Percentiles rank a stretch among this genome's conserved stretches.
These are phyloP conservation scores for Abscondita cerata DNA, from an alignment of 2,888 invertebrate genomes.

Conservation along the genomic window DNA sequence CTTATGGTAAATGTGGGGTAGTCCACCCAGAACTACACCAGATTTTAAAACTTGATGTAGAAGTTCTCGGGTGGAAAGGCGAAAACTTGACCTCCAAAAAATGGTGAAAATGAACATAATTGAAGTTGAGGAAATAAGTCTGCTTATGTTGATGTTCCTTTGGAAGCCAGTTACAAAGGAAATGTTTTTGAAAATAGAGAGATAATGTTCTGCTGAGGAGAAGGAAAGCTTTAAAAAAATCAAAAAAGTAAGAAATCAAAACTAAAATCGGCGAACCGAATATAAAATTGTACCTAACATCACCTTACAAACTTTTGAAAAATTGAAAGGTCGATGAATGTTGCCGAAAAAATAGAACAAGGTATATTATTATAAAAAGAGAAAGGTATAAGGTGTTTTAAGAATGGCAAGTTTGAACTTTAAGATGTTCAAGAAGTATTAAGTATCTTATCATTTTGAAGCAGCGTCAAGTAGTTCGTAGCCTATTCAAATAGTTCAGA, in stretches of 20 bases:
- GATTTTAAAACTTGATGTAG: constrained; percentile 90
- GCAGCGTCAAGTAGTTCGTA: constrained; percentile 78
- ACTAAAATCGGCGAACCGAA: constrained; percentile 74
- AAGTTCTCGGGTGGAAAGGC: constrained; percentile 85
- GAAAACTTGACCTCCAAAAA: constrained; percentile 88
- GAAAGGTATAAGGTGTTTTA: constrained; percentile 91
- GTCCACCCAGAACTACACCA: constrained; percentile 88
- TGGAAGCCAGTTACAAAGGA: constrained; percentile 72
- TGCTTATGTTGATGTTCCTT: too few species aligned
- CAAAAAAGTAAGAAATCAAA: constrained; percentile 82
- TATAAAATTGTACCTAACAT: constrained; percentile 83
- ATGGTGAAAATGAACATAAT: constrained; percentile 83
- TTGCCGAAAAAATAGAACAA: constrained; percentile 80
- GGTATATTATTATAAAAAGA: constrained; percentile 85
- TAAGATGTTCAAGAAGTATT: constrained; percentile 85
- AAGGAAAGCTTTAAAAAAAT: constrained; percentile 83
- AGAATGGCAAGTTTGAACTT: constrained; percentile 74
- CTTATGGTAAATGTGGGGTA: constrained; percentile 86
- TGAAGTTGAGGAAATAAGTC: constrained; percentile 73
- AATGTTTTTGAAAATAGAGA: constrained; percentile 81
- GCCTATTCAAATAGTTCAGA: constrained; percentile 75
- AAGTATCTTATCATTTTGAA: constrained; percentile 68
- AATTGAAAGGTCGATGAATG: constrained; percentile 83
- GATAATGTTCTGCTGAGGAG: constrained; percentile 84
- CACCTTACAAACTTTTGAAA: constrained; percentile 84